phyloP scores from a whole-genome alignment of 2,888 invertebrate genomes.

The Drosophila falleni region DNA sequence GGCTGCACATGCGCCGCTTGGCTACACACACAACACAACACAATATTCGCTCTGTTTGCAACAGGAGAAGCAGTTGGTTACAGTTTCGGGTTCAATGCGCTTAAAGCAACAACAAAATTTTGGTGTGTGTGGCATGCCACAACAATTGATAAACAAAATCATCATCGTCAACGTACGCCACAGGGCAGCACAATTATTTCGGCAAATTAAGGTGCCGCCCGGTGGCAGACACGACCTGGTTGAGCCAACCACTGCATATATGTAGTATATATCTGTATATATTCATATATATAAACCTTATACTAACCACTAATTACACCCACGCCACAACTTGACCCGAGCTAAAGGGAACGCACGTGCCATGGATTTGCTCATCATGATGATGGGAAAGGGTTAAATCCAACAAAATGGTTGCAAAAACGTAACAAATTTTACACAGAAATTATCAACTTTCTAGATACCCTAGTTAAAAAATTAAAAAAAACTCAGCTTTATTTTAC shows the following conservation, averaged over 20 bases:
- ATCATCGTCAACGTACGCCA: constrained; percentile 58
- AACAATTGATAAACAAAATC: constrained; percentile 70
- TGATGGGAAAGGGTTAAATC: constrained; percentile 33
- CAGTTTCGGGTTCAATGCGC: constrained; percentile 74
- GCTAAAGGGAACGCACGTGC: constrained; percentile 52
- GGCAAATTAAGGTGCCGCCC: constrained; percentile 72
- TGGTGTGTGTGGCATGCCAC: constrained; percentile 48
- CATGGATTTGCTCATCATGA: constrained; percentile 40
- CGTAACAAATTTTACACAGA: not conserved
- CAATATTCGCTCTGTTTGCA: constrained; percentile 28
- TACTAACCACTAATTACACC: constrained; percentile 57
- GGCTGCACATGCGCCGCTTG: constrained; percentile 77
- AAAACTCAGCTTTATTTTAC: not conserved
- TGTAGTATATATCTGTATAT: constrained; percentile 9
- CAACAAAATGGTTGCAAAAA: constrained; percentile 49
- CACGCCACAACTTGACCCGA: constrained; percentile 58
- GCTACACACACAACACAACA: constrained; percentile 50
- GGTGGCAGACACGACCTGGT: constrained; percentile 67
- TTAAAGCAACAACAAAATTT: constrained; percentile 14
- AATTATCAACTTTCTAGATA: not conserved
- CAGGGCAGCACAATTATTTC: constrained; percentile 36
- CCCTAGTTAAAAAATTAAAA: constrained; percentile 9
- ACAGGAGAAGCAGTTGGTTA: constrained; percentile 64
- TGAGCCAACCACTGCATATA: constrained; percentile 26
- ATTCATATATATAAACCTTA: constrained; percentile 21